Evolutionary conservation across 2,113 vertebrate genomes (phyloP).

Genomic region (Mormoops blainvillei): DNA sequence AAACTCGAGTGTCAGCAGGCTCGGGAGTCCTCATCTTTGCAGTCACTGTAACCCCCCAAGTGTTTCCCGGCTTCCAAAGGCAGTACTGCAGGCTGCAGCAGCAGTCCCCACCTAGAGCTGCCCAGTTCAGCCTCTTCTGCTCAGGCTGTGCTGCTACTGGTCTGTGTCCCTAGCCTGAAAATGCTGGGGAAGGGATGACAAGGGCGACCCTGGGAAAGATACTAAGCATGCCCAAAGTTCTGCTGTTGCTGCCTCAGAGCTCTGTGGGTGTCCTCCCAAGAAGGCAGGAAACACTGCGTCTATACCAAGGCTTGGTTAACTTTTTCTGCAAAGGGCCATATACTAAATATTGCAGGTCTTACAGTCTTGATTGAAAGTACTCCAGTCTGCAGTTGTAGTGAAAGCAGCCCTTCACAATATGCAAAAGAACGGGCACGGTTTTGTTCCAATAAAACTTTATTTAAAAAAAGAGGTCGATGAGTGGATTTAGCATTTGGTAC

Average conservation of each 20-base stretch:
- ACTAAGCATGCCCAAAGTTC: neutral
- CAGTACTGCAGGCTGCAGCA: fast-evolving
- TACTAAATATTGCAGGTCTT: neutral
- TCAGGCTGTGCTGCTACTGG: neutral
- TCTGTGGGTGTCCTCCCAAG: neutral
- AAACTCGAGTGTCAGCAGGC: neutral
- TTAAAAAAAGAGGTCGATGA: neutral
- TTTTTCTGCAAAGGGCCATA: neutral
- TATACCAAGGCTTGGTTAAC: neutral
- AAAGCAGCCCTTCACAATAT: neutral
- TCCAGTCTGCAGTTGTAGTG: neutral
- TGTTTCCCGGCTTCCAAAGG: neutral
- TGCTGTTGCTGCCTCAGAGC: neutral
- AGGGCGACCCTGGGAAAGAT: neutral
- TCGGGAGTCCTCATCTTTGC: neutral
- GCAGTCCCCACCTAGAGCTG: fast-evolving
- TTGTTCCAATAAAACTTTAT: neutral
- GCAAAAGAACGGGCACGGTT: neutral
- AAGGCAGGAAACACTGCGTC: neutral
- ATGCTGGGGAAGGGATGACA: no score
- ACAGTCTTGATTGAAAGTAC: neutral
- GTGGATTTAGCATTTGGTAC: neutral
- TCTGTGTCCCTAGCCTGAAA: fast-evolving
- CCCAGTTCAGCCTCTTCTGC: neutral
- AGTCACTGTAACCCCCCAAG: no score